A percentile compares a stretch with the other conserved stretches of the same genome.
Conservation (phyloP, 2,888 invertebrate species). For the Hirtodrosophila alboralis region DNA sequence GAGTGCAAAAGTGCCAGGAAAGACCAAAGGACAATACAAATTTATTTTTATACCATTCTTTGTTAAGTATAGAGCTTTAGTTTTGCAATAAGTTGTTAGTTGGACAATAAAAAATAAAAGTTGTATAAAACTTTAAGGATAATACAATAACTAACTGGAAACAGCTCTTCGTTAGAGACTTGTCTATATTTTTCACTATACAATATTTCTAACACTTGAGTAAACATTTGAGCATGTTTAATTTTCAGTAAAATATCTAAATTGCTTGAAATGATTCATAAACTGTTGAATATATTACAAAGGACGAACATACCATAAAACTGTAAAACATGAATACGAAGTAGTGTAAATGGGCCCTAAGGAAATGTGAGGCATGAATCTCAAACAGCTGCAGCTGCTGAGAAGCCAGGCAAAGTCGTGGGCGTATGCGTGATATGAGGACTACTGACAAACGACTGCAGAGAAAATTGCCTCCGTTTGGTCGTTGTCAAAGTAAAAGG, state of each 20-base stretch:
- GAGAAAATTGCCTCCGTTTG: conserved; percentile 41
- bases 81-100: too few species aligned
- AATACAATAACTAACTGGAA: neutral
- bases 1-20: too few species aligned
- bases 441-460: conserved; percentile 43
- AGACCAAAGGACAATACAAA: too few species aligned
- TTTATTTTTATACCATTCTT: too few species aligned
- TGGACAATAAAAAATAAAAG: too few species aligned
- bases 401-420: too few species aligned
- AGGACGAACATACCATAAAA: neutral
- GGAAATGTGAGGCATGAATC: conserved; percentile 17
- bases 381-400: conserved; percentile 12
- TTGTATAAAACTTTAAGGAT: neutral
- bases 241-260: neutral
- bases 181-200: neutral
- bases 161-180: too few species aligned
- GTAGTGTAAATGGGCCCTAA: conserved; percentile 8
- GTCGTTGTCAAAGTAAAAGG: conserved; percentile 40
- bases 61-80: too few species aligned
- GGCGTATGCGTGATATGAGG: conserved; percentile 55
- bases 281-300: conserved; percentile 3
- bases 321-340: conserved; percentile 8
- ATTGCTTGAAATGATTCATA: neutral
- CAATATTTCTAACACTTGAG: neutral
- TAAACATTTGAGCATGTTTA: too few species aligned